Base-by-base conservation (phyloP, 2,888 invertebrate species). In the Pterostichus niger region DNA sequence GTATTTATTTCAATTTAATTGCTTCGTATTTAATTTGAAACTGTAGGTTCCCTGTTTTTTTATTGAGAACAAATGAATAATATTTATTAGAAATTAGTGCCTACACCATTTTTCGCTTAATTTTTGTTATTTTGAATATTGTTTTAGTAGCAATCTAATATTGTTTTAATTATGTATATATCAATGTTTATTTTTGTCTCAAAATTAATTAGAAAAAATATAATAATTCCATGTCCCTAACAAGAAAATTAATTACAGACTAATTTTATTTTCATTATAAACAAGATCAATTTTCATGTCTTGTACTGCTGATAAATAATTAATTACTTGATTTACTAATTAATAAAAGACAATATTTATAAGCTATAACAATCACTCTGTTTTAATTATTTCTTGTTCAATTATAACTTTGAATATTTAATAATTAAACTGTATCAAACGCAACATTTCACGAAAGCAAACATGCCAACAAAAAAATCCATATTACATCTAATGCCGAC, bases 71-170 rank as follows among this genome's bases (percentile, higher is more conserved):
- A 24, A 24, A 24, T 24, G 24, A 24, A 24, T 24, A 24, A 2
- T n/a, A n/a, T n/a, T n/a, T n/a, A n/a, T n/a, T n/a, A n/a, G n/a
- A n/a, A n/a, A 24, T 24, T 24, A 24, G 3, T 24, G 24, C 24
- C 1, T 24, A 24, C 24, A 24, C 24, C 24, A 24, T 24, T 24
- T 24, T 24, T 24, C 24, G 24, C 24, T 24, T 24, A 2, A 24
- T 2, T 24, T 24, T 24, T 24, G 1, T 24, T 24, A 2, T 24
- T 2, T 24, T 24, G 1, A 24, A 24, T 24, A 24, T 24, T 24
- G 3, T 24, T 24, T 24, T 24, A 92, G 93, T 59, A 4, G 24
- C 24, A 24, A 24, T 9, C 2, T 49, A 49, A 49, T 49, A 13
- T n/a, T 40, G 40, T 10, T 49, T 24, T 49, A 49, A 49, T 49